Evolutionary conservation across 2,797 vertebrate genomes (phyloP).

Genomic region (Cirrhinus molitorella): DNA sequence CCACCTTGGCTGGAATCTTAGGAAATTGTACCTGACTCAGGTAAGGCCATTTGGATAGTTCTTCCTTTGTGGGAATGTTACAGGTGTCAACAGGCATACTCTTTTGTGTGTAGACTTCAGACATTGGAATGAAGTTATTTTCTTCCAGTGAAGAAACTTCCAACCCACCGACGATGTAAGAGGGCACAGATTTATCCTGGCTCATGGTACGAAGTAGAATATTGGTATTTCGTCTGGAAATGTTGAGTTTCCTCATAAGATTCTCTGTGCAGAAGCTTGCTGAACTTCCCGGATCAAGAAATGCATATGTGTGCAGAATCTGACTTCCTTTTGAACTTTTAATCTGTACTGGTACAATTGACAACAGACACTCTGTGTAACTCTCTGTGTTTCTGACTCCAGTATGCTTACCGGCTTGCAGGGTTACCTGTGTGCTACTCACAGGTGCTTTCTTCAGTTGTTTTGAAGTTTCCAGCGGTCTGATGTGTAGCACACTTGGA

Average conservation of each 20-base stretch:
- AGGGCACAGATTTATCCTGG: conserved; percentile 7
- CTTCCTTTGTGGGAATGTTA: background rate
- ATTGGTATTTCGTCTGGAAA: background rate
- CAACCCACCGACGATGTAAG: background rate
- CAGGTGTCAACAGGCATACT: background rate
- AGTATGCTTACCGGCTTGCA: background rate
- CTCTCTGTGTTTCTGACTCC: background rate
- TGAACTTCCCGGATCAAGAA: conserved; percentile 13
- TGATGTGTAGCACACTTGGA: conserved; percentile 5
- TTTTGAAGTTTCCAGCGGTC: no score
- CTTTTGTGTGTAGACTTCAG: background rate
- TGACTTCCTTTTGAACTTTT: conserved; percentile 11
- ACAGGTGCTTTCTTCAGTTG: background rate
- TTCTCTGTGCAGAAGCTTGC: conserved; percentile 7
- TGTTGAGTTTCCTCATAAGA: conserved; percentile 10
- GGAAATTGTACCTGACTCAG: conserved; percentile 4
- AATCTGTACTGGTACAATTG: background rate
- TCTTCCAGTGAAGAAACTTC: conserved; percentile 7
- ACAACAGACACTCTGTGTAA: background rate
- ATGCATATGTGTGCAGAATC: background rate
- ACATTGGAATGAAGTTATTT: background rate
- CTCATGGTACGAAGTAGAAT: conserved; percentile 12
- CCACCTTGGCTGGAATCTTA: conserved; percentile 4
- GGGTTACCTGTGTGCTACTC: background rate
- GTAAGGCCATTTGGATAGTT: background rate